A percentile compares a stretch with the other conserved stretches of the same genome.
Evolutionary conservation across 2,888 invertebrate species (phyloP).

Genomic region (Brenthis ino): DNA sequence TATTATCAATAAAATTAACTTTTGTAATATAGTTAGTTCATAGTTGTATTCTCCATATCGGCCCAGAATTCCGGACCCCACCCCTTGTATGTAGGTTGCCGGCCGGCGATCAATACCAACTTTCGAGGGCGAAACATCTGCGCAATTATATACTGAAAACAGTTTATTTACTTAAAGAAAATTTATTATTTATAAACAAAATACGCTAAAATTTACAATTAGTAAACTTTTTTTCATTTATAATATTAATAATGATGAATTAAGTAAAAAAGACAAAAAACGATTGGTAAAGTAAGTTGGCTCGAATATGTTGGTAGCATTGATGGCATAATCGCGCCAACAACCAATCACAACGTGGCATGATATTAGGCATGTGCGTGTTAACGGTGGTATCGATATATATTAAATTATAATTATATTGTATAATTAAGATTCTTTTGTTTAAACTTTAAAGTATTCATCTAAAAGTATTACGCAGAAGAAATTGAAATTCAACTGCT

Average conservation of each 20-base stretch:
- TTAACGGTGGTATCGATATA: slow-evolving; percentile 48
- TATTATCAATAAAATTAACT: slow-evolving; percentile 7
- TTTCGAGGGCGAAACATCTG: slow-evolving; percentile 42
- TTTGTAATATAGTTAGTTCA: neutral
- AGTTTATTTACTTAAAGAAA: neutral
- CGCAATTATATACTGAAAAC: slow-evolving; percentile 17
- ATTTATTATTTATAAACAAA: neutral
- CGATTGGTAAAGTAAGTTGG: slow-evolving; percentile 34
- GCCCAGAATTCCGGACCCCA: slow-evolving; percentile 31
- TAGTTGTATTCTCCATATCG: slow-evolving; percentile 12
- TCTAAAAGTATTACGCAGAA: no score
- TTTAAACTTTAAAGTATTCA: no score
- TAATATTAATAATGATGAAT: neutral
- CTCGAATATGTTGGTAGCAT: slow-evolving; percentile 53
- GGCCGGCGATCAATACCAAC: slow-evolving; percentile 48
- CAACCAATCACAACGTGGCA: slow-evolving; percentile 59
- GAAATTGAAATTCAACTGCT: no score
- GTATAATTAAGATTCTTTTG: neutral
- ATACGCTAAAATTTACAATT: neutral
- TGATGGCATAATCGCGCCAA: slow-evolving; percentile 50
- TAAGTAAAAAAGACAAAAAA: slow-evolving; percentile 36
- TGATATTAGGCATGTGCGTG: slow-evolving; percentile 39
- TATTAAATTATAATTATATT: neutral
- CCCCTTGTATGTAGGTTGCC: slow-evolving; percentile 38
- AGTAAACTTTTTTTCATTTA: neutral